Percentiles rank a stretch among this genome's conserved stretches.
Conservation (phyloP, 2,797 vertebrate species). For the Caiman crocodilus region DNA sequence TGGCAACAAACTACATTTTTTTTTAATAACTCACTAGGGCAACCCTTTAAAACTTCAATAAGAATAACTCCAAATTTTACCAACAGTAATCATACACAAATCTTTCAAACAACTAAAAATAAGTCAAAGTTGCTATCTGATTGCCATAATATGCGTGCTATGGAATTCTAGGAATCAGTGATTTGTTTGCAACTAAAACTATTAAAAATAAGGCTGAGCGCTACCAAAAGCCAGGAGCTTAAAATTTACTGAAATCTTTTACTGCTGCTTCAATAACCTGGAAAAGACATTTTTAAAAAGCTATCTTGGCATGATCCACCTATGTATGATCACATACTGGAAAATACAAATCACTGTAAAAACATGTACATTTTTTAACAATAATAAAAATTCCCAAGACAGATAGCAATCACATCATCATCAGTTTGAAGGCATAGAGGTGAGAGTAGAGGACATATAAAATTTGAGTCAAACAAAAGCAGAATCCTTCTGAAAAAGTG, state of each 20-base stretch:
- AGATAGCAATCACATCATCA: neutral
- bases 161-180: neutral
- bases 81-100: neutral
- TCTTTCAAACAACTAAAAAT: neutral
- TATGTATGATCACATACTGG: slow-evolving; percentile 9
- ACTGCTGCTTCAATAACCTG: neutral
- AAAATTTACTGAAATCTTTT: neutral
- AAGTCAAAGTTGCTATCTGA: neutral
- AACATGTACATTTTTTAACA: neutral
- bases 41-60: neutral
- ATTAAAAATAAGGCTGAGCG: neutral
- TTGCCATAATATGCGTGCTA: neutral
- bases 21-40: neutral
- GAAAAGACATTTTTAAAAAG: slow-evolving; percentile 44
- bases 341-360: slow-evolving; percentile 48
- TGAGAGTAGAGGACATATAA: neutral
- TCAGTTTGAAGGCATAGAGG: neutral
- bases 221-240: neutral
- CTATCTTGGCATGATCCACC: slow-evolving; percentile 12
- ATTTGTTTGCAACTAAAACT: neutral
- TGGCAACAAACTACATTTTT: neutral
- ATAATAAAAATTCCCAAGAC: neutral
- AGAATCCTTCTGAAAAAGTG: neutral
- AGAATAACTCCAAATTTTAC: neutral
- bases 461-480: neutral